A percentile compares a stretch with the other conserved stretches of the same genome.
phyloP scores from a whole-genome alignment of 2,888 invertebrate species.

The Cynaeus angustus region DNA sequence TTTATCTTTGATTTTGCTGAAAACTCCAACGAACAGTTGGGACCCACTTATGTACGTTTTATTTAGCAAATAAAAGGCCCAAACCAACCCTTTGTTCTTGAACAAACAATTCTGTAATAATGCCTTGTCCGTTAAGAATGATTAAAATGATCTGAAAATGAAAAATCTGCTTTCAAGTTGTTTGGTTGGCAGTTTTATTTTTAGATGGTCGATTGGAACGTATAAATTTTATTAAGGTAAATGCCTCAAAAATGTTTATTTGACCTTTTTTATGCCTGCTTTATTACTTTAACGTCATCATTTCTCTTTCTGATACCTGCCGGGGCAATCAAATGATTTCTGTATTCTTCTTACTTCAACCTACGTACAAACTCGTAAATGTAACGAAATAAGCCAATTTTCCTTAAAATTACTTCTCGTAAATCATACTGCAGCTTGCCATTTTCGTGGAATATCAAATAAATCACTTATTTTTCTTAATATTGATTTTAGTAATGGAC shows the following conservation, averaged over 20 bases:
- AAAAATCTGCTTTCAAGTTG: slow-evolving; percentile 3
- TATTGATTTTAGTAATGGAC: slow-evolving; percentile 38
- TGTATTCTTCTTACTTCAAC: slow-evolving; percentile 19
- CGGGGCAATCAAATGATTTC: slow-evolving; percentile 28
- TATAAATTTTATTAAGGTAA: too few relatives aligned
- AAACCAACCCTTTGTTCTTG: slow-evolving; percentile 26
- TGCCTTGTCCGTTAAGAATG: slow-evolving; percentile 7
- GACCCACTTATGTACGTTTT: slow-evolving; percentile 46
- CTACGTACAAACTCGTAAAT: slow-evolving; percentile 24
- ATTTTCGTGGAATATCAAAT: slow-evolving; percentile 44
- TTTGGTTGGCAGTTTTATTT: too few relatives aligned
- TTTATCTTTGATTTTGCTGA: slow-evolving; percentile 58
- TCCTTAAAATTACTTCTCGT: slow-evolving; percentile 46
- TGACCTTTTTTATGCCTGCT: neutral
- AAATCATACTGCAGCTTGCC: slow-evolving; percentile 40
- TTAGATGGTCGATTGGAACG: too few relatives aligned
- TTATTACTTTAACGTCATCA: neutral
- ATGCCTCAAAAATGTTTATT: neutral
- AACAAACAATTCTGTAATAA: slow-evolving; percentile 36
- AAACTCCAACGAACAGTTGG: slow-evolving; percentile 45
- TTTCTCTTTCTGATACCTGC: slow-evolving; percentile 18
- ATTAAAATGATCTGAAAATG: slow-evolving; percentile 14
- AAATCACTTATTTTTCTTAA: slow-evolving; percentile 46
- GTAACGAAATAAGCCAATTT: slow-evolving; percentile 44
- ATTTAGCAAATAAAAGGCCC: slow-evolving; percentile 42